Percentiles rank a stretch among this genome's conserved stretches.
Conservation (phyloP, 1,140 invertebrate species). For the Aphaenogaster rudis region DNA sequence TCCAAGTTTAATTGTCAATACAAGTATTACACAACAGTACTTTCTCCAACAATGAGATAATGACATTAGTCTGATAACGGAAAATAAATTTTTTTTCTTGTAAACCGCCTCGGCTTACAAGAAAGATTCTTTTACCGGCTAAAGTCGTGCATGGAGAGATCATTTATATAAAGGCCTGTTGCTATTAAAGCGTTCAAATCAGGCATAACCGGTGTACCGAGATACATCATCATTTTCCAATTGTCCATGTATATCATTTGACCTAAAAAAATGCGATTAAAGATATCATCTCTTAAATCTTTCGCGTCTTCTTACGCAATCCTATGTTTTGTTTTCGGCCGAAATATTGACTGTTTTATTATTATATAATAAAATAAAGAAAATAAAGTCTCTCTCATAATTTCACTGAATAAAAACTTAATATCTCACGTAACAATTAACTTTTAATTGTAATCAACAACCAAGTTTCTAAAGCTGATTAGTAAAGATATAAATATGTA, state of each 20-base stretch:
- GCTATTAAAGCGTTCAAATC: slow-evolving; percentile 96
- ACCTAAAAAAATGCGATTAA: slow-evolving; percentile 87
- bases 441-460: not conserved
- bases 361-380: not conserved
- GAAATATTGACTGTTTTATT: not conserved
- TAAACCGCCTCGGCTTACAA: not conserved
- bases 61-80: too few relatives aligned
- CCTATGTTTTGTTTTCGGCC: not conserved
- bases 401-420: not conserved
- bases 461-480: not conserved
- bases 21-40: not conserved
- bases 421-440: not conserved
- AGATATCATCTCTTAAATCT: not conserved
- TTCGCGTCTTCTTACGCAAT: not conserved
- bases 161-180: slow-evolving; percentile 97
- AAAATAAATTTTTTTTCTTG: not conserved
- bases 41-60: not conserved
- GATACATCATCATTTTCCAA: slow-evolving; percentile 98
- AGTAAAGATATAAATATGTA: slow-evolving; percentile 78
- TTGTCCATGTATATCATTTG: slow-evolving; percentile 99
- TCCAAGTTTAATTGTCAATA: not conserved
- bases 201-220: slow-evolving; percentile 98
- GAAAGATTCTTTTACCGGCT: slow-evolving; percentile 90
- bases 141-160: slow-evolving; percentile 99
- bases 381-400: not conserved